phyloP scores from a whole-genome alignment of 1,140 invertebrate genomes.

The Drosophila parabipectinata region DNA sequence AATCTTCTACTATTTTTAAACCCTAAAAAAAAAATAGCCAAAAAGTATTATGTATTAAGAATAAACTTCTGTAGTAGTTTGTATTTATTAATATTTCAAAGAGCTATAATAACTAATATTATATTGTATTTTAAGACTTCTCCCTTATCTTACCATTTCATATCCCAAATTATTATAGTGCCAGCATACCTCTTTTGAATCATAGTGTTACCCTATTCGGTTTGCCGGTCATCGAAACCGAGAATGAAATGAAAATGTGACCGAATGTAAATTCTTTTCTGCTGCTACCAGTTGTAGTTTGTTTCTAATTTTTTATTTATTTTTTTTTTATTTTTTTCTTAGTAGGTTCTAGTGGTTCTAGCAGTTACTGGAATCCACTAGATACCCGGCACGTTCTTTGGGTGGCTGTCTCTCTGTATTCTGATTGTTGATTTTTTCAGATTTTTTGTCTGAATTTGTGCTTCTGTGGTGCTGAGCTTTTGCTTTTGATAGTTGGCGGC shows the following conservation, averaged over 20 bases:
- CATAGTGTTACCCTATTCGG: background rate
- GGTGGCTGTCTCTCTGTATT: conserved; percentile 11
- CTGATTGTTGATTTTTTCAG: background rate
- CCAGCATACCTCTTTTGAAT: background rate
- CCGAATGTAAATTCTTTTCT: conserved; percentile 61
- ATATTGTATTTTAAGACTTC: no score
- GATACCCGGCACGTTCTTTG: conserved; percentile 48
- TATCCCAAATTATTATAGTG: background rate
- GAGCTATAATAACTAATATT: no score
- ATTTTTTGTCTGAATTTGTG: background rate
- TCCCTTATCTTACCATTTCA: no score
- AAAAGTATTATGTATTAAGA: no score
- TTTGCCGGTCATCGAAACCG: conserved; percentile 36
- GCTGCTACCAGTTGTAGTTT: background rate
- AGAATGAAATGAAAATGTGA: conserved; percentile 74
- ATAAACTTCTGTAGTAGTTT: no score
- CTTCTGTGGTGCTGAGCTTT: no score
- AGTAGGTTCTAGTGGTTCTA: conserved; percentile 38
- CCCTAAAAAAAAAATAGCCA: no score
- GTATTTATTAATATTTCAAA: no score
- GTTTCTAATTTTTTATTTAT: background rate
- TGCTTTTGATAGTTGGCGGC: background rate
- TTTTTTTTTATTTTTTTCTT: background rate
- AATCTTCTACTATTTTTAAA: no score
- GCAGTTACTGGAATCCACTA: conserved; percentile 32